phyloP scores from a whole-genome alignment of 2,113 vertebrate genomes.

The Argyrosomus japonicus region DNA sequence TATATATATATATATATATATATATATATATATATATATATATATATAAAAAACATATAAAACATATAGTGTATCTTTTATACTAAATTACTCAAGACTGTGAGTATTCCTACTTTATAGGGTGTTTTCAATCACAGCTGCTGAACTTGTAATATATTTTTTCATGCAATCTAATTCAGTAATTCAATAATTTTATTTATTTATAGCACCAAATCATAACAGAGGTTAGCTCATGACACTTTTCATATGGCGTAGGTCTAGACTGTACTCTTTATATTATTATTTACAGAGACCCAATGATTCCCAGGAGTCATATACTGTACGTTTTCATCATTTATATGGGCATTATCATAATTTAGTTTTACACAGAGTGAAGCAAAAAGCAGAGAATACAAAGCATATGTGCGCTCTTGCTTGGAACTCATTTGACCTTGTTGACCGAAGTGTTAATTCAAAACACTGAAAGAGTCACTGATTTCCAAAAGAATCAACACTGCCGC shows the following conservation, averaged over 20 bases:
- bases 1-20: too few species aligned
- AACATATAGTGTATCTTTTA: background rate
- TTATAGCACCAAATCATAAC: too few species aligned
- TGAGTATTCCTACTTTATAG: background rate
- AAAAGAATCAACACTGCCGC: conserved; percentile 31
- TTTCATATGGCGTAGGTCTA: too few species aligned
- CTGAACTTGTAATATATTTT: background rate
- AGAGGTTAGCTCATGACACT: too few species aligned
- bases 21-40: too few species aligned
- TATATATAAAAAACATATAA: too few species aligned
- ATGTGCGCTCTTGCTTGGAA: background rate
- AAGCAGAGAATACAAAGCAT: background rate
- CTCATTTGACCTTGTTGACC: conserved; percentile 25
- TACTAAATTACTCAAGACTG: background rate
- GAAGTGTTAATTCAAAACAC: conserved; percentile 51
- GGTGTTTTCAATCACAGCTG: background rate
- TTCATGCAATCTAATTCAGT: background rate
- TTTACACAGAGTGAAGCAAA: background rate
- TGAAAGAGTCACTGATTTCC: conserved; percentile 69
- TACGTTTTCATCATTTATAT: background rate
- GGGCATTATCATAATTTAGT: background rate
- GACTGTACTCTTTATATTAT: too few species aligned
- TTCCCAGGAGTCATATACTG: too few species aligned
- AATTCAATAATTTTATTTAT: too few species aligned
- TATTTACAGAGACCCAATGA: too few species aligned